phyloP scores from a whole-genome alignment of 2,797 vertebrate species.

The Sebastes umbrosus region DNA sequence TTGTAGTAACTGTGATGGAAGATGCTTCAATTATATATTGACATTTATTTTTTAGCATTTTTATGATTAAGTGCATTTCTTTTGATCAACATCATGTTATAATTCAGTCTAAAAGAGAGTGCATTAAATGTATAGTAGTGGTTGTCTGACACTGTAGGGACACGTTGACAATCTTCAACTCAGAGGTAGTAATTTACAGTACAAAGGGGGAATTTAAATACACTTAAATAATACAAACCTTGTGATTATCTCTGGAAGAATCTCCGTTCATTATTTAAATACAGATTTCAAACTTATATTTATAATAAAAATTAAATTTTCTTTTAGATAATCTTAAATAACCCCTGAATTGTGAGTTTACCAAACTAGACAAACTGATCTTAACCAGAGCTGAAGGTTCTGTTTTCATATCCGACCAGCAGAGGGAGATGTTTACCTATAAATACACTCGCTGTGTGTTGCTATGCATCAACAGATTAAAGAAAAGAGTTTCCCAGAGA shows the following conservation, averaged over 20 bases:
- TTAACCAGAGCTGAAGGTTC: not conserved
- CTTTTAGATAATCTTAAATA: not conserved
- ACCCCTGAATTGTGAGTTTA: not conserved
- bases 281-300: not conserved
- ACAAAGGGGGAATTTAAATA: not conserved
- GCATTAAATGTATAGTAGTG: not conserved
- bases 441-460: not conserved
- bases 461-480: not conserved
- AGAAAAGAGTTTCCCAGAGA: not conserved
- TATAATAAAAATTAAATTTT: not conserved
- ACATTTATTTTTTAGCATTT: not conserved
- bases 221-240: not conserved
- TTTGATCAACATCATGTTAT: not conserved
- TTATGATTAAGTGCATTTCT: not conserved
- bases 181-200: not conserved
- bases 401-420: slow-evolving; percentile 28
- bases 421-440: slow-evolving; percentile 40
- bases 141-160: not conserved
- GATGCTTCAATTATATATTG: not conserved
- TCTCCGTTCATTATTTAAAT: not conserved
- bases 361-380: not conserved
- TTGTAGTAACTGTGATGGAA: not conserved
- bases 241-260: not conserved
- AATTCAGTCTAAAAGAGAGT: not conserved
- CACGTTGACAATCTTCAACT: not conserved